Evolutionary conservation across 2,113 vertebrate genomes (phyloP).

Genomic region (Rhombomys opimus): DNA sequence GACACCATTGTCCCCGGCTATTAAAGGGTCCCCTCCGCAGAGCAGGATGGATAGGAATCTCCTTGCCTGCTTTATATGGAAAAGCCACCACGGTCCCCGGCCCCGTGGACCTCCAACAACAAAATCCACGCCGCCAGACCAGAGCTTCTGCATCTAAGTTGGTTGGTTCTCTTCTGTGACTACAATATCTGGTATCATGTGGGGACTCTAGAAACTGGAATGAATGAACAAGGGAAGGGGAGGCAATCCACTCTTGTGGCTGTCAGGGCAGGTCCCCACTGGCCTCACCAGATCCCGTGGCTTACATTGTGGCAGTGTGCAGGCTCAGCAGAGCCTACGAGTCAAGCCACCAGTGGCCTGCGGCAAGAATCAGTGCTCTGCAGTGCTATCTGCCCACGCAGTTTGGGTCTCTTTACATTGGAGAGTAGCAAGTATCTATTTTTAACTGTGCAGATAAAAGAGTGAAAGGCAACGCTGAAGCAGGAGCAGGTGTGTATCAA

Average conservation of each 20-base stretch:
- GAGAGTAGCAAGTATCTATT: slow-evolving; percentile 11
- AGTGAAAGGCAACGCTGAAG: neutral
- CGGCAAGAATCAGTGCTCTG: neutral
- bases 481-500: neutral
- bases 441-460: slow-evolving; percentile 23
- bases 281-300: neutral
- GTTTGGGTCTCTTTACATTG: neutral
- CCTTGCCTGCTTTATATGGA: neutral
- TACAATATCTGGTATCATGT: too few species aligned
- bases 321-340: neutral
- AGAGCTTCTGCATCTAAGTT: neutral
- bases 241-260: neutral
- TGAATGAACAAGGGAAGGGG: neutral
- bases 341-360: neutral
- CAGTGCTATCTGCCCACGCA: neutral
- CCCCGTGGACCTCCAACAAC: neutral
- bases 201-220: neutral
- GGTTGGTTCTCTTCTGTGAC: neutral
- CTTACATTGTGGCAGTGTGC: neutral
- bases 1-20: neutral
- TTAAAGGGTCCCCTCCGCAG: neutral
- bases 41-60: neutral
- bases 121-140: neutral
- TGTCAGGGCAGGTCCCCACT: neutral
- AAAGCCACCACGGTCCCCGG: neutral